Base-by-base conservation (phyloP, 2,888 invertebrate genomes). In the Heterodera filipjevi region DNA sequence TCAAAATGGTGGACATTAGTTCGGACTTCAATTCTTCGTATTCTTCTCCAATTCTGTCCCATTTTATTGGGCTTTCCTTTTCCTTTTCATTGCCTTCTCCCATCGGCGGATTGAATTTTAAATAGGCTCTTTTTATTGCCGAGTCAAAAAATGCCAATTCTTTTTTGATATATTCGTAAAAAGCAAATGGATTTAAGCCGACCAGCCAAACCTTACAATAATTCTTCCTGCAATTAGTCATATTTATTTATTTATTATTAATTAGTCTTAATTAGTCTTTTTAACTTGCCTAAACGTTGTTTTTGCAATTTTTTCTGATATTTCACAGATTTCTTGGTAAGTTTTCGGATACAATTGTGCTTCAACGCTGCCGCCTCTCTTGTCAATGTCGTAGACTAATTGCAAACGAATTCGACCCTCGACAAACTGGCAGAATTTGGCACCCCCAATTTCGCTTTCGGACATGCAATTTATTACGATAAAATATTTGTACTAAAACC, bases 341-440 rank as follows among this genome's bases (percentile, higher is more conserved):
- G 10, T n/a, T n/a, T 59, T 8, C 59, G 59, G 59, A 27, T 59
- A 27, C 27, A 59, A 27, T 6, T 59, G 59, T 1, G 59, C 27
- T 8, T 59, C 27, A 27, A 59, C 27, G 22, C 22, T 59, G n/a
- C 59, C 59, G n/a, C 59, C 59, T 59, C 59, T n/a, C 22, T n/a
- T 59, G 59, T 59, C 59, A 59, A 59, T 59, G 27, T 59, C 59
- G 27, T 27, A 59, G n/a, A 59, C 59, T 27, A 59, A 59, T 59
- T 59, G 59, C 22, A 59, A 27, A n/a, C 59, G 59, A 59, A 59
- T 59, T n/a, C 59, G 59, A 27, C 59, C 27, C 12, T 59, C 59
- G 22, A 59, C 59, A 59, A 59, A 59, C 22, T 59, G 59, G 27
- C 59, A 59, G 59, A 59, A 59, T 59, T 59, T 59, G 27, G 27